phyloP scores from a whole-genome alignment of 2,888 invertebrate genomes.

The Cephus pulcher region DNA sequence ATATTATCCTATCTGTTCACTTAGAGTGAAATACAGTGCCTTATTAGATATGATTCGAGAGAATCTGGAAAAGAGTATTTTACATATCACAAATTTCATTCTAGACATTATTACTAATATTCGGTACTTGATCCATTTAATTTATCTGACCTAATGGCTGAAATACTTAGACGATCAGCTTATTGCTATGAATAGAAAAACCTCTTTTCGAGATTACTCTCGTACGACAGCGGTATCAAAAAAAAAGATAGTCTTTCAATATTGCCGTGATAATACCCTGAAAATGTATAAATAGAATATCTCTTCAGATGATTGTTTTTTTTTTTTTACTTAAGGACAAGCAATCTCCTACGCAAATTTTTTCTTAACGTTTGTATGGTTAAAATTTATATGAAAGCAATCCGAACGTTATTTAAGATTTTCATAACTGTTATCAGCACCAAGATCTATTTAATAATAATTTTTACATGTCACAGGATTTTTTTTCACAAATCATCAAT shows the following conservation, averaged over 20 bases:
- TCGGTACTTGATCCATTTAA: background rate
- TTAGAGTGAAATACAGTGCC: slow-evolving; percentile 47
- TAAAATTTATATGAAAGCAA: background rate
- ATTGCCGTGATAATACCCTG: background rate
- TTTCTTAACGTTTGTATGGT: background rate
- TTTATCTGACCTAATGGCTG: background rate
- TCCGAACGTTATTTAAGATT: background rate
- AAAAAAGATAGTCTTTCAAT: background rate
- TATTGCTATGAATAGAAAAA: background rate
- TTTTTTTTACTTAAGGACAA: background rate
- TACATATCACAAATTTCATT: background rate
- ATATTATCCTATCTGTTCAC: slow-evolving; percentile 33
- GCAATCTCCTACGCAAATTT: background rate
- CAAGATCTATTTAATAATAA: background rate
- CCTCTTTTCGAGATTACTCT: background rate
- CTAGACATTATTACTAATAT: background rate
- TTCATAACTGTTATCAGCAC: background rate
- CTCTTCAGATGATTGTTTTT: background rate
- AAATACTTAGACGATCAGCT: background rate
- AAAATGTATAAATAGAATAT: background rate
- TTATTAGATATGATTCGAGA: slow-evolving; percentile 41
- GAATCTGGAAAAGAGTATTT: slow-evolving; percentile 1
- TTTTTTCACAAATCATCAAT: background rate
- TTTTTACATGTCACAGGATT: background rate
- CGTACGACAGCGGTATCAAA: background rate